Evolutionary conservation across 2,797 vertebrate species (phyloP).

Genomic region (Enteromius paludinosus): DNA sequence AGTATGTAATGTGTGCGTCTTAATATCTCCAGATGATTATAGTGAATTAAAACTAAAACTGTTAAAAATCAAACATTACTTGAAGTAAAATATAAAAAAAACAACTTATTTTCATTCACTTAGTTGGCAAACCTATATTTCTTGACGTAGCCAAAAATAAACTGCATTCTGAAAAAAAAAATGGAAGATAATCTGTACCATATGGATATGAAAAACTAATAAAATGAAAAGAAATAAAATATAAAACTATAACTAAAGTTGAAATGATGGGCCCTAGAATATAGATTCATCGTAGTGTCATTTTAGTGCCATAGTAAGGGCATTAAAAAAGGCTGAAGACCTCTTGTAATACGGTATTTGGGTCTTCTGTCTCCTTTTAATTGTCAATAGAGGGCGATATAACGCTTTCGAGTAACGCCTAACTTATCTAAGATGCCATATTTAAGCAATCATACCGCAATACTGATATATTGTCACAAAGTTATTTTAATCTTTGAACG

Average conservation of each 20-base stretch:
- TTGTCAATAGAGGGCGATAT: conserved; percentile 65
- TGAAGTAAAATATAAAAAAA: background rate
- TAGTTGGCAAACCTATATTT: background rate
- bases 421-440: background rate
- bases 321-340: background rate
- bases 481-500: background rate
- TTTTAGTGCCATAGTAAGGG: too few species aligned
- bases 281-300: background rate
- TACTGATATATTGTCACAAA: background rate
- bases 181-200: background rate
- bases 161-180: background rate
- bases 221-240: background rate
- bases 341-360: background rate
- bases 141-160: background rate
- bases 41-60: background rate
- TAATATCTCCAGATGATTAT: background rate
- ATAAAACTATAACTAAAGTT: background rate
- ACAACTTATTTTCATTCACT: too few species aligned
- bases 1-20: background rate
- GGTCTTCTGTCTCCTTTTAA: background rate
- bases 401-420: conserved; percentile 37
- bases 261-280: background rate
- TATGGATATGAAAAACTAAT: background rate
- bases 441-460: background rate
- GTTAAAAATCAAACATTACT: background rate